phyloP scores from a whole-genome alignment of 2,797 vertebrate genomes.

The Cyclopterus lumpus region DNA sequence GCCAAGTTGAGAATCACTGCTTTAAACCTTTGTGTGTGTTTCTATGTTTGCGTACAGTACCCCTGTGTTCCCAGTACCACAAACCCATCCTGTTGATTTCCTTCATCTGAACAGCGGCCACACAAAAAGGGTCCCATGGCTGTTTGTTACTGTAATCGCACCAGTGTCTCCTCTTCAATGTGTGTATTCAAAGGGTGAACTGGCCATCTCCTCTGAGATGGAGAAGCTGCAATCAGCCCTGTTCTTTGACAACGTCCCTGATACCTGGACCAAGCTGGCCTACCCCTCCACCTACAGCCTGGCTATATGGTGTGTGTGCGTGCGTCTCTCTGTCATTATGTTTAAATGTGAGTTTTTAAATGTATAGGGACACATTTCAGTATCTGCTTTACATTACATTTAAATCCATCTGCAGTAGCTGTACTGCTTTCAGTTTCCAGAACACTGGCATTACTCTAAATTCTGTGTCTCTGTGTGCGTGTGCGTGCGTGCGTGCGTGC shows the following conservation, averaged over 20 bases:
- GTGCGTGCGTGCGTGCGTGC: not conserved
- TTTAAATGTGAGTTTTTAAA: not conserved
- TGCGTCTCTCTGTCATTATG: not conserved
- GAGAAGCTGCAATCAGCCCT: slow-evolving; percentile 93
- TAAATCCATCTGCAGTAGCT: not conserved
- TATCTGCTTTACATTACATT: not conserved
- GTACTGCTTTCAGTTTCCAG: not conserved
- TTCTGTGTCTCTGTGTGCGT: too few relatives aligned
- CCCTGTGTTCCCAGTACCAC: not conserved
- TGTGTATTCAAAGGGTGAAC: slow-evolving; percentile 86
- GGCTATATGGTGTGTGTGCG: slow-evolving; percentile 83
- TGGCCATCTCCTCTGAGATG: slow-evolving; percentile 95
- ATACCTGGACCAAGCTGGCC: slow-evolving; percentile 91
- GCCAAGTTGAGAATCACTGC: too few relatives aligned
- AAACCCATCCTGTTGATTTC: slow-evolving; percentile 7
- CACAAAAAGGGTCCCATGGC: not conserved
- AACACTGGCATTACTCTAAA: slow-evolving; percentile 6
- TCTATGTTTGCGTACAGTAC: not conserved
- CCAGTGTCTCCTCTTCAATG: not conserved
- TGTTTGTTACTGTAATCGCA: not conserved
- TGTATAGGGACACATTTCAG: not conserved
- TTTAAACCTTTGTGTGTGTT: not conserved
- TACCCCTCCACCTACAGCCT: slow-evolving; percentile 92
- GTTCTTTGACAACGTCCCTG: slow-evolving; percentile 94
- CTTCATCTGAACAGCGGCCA: not conserved